Evolutionary conservation across 2,888 invertebrate genomes (phyloP).

Genomic region (Amblyjoppa fuscipennis): DNA sequence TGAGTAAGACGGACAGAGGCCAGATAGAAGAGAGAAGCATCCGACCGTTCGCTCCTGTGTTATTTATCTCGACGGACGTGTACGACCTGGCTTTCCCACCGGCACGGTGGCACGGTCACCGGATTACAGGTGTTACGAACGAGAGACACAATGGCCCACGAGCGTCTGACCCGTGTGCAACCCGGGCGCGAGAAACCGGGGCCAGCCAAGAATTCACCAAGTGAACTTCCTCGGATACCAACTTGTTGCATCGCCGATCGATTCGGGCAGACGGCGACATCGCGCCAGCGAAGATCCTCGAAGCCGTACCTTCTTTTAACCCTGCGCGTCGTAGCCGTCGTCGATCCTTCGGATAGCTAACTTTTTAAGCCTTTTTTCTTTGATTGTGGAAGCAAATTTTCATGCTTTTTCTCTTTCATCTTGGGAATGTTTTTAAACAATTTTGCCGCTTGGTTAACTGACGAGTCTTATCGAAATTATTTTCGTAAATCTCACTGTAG

Average conservation of each 20-base stretch:
- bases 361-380: too few species aligned
- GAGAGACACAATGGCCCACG: constrained; percentile 60
- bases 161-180: constrained; percentile 63
- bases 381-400: too few species aligned
- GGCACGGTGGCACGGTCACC: constrained; percentile 66
- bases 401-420: too few species aligned
- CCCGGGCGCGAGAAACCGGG: constrained; percentile 63
- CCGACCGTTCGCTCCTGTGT: neutral
- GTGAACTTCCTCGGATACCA: constrained; percentile 64
- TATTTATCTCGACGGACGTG: neutral
- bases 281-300: neutral
- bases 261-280: neutral
- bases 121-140: constrained; percentile 74
- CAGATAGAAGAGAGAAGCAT: neutral
- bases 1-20: constrained; percentile 9
- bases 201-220: constrained; percentile 69
- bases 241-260: constrained; percentile 60
- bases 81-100: neutral
- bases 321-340: neutral
- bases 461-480: too few species aligned
- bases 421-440: too few species aligned
- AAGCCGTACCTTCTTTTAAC: neutral
- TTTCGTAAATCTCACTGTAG: too few species aligned
- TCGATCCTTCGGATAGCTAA: neutral
- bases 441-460: too few species aligned